A percentile compares a stretch with the other conserved stretches of the same genome.
Evolutionary conservation across 1,140 invertebrate species (phyloP).

Genomic region (Brachionus koreanus): DNA sequence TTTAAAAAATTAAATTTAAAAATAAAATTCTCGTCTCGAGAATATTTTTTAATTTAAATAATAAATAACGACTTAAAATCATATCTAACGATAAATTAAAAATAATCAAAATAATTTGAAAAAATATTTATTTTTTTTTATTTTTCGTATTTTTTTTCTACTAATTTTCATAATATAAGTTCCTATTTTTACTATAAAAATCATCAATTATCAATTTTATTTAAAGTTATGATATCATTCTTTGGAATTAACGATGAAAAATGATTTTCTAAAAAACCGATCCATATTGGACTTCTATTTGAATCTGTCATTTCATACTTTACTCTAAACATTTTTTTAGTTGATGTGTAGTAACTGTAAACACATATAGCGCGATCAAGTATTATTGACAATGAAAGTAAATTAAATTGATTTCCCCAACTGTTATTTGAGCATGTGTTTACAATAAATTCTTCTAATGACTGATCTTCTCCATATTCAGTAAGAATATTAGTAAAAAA

Average conservation of each 20-base stretch:
- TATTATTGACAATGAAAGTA: not conserved
- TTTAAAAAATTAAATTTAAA: too few relatives aligned
- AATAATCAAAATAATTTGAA: too few relatives aligned
- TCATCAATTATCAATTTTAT: too few relatives aligned
- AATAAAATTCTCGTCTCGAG: too few relatives aligned
- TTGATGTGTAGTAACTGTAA: not conserved
- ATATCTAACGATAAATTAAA: too few relatives aligned
- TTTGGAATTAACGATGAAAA: not conserved
- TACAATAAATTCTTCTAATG: not conserved
- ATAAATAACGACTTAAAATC: too few relatives aligned
- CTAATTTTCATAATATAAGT: too few relatives aligned
- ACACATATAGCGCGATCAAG: not conserved
- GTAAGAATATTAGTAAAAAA: not conserved
- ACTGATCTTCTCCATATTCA: not conserved
- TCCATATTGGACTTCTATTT: not conserved
- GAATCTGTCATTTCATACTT: not conserved
- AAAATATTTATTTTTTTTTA: too few relatives aligned
- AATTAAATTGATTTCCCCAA: not conserved
- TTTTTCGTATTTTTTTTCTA: too few relatives aligned
- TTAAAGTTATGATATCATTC: too few relatives aligned
- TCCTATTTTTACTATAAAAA: too few relatives aligned
- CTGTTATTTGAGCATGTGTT: not conserved
- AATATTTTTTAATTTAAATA: too few relatives aligned
- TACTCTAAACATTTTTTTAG: not conserved
- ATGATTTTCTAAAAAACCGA: not conserved